These are phyloP conservation scores for Bolborhynchus lineola DNA, from an alignment of 2,113 vertebrate genomes.

Conservation along the genomic window DNA sequence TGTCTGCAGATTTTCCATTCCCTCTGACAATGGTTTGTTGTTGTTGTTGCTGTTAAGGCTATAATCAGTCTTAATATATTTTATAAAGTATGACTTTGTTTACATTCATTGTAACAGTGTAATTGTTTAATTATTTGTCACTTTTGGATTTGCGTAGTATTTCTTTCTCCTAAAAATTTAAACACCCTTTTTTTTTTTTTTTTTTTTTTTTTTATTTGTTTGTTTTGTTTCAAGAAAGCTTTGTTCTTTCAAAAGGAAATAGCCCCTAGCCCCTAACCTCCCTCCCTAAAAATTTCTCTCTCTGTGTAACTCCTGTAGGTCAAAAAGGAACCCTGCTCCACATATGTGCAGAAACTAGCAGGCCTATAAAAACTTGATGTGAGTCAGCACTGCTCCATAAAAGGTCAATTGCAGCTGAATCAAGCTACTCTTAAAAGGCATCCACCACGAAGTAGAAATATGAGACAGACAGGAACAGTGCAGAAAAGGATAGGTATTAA, in stretches of 20 bases:
- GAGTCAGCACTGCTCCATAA: slow-evolving; percentile 58
- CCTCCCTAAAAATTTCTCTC: not conserved
- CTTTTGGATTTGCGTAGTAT: not conserved
- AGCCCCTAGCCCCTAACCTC: not conserved
- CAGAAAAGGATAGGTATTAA: slow-evolving; percentile 41
- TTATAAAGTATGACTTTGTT: not conserved
- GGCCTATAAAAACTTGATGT: slow-evolving; percentile 59
- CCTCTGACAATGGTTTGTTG: not conserved
- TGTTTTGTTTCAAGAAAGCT: not conserved
- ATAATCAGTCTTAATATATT: not conserved
- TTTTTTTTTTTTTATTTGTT: not conserved
- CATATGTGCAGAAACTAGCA: slow-evolving; percentile 38
- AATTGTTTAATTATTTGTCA: not conserved
- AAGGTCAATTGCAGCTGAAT: slow-evolving; percentile 61
- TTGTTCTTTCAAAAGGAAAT: not conserved
- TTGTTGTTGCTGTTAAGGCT: not conserved
- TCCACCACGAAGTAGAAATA: slow-evolving; percentile 60
- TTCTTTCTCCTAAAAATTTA: not conserved
- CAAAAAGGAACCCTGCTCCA: slow-evolving; percentile 19
- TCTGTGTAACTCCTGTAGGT: slow-evolving; percentile 25
- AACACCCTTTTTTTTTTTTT: accelerated
- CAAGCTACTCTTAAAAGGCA: slow-evolving; percentile 46
- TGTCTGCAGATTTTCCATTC: not conserved
- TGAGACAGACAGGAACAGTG: slow-evolving; percentile 35
- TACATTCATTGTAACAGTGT: not conserved